Conservation (phyloP, 2,888 invertebrate species). For the Scaptomyza cyrtandrae region DNA sequence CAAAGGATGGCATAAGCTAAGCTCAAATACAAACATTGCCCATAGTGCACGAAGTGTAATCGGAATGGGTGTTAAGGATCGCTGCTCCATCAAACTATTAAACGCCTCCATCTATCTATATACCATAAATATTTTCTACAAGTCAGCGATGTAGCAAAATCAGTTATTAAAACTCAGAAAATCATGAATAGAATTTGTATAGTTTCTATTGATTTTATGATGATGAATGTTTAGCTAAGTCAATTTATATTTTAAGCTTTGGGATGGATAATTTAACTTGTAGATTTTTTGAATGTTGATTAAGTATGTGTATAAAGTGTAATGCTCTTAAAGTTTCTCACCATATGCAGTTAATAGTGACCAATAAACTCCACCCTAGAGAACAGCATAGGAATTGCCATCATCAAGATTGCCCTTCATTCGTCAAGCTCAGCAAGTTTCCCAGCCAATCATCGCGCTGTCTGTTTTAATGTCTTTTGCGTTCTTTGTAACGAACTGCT, state of each 20-base stretch:
- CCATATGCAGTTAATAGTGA: background rate
- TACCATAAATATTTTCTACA: constrained; percentile 3
- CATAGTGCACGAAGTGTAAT: constrained; percentile 12
- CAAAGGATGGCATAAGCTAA: background rate
- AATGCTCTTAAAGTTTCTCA: background rate
- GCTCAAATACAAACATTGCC: constrained; percentile 8
- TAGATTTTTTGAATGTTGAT: background rate
- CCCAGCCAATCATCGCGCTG: constrained; percentile 54
- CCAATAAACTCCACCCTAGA: constrained; percentile 40
- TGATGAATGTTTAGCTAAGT: background rate
- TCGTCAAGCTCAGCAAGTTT: constrained; percentile 39
- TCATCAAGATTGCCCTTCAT: constrained; percentile 32
- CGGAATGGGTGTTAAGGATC: constrained; percentile 18
- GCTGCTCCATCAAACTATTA: constrained; percentile 34
- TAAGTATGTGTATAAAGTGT: too few species aligned
- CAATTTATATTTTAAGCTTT: background rate
- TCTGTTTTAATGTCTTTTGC: constrained; percentile 20
- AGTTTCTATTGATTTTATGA: background rate
- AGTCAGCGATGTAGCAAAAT: constrained; percentile 28
- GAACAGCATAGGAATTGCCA: constrained; percentile 4
- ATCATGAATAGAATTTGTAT: background rate
- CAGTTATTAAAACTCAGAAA: constrained; percentile 1
- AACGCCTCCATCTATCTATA: constrained; percentile 26
- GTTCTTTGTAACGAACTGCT: constrained; percentile 4
- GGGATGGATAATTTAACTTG: too few species aligned